Percentiles rank a stretch among this genome's conserved stretches.
Evolutionary conservation across 1,140 invertebrate genomes (phyloP).

Genomic region (Medauroidea extradentata): DNA sequence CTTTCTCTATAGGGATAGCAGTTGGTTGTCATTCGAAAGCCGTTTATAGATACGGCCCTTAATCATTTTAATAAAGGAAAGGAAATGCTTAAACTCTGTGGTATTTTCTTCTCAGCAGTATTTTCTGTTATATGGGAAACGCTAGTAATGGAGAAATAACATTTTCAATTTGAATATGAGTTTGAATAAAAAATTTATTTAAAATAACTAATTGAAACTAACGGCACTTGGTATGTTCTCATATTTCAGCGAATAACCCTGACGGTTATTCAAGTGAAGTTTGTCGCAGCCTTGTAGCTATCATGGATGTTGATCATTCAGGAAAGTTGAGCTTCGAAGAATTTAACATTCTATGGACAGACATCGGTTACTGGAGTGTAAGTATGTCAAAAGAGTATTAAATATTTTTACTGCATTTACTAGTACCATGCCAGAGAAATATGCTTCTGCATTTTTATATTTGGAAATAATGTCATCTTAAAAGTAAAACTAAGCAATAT

Average conservation of each 20-base stretch:
- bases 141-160: neutral
- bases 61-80: too few relatives aligned
- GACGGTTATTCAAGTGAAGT: constrained; percentile 88
- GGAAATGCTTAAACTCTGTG: too few relatives aligned
- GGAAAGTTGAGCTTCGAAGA: constrained; percentile 93
- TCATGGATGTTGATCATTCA: constrained; percentile 87
- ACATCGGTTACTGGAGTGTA: constrained; percentile 88
- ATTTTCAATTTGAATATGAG: neutral
- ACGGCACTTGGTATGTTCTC: neutral
- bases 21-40: too few relatives aligned
- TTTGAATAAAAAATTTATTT: neutral
- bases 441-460: too few relatives aligned
- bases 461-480: too few relatives aligned
- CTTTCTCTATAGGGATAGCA: too few relatives aligned
- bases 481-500: too few relatives aligned
- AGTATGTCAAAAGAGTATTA: too few relatives aligned
- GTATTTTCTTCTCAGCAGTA: too few relatives aligned
- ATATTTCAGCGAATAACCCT: constrained; percentile 62
- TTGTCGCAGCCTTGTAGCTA: constrained; percentile 92
- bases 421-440: too few relatives aligned
- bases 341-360: constrained; percentile 81
- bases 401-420: too few relatives aligned
- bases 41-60: too few relatives aligned
- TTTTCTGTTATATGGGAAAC: neutral
- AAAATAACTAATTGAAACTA: neutral